Evolutionary conservation across 2,888 invertebrate species (phyloP), one percentile per base, ranked within the genome.

Genomic region (Phyllotreta cruciferae): DNA sequence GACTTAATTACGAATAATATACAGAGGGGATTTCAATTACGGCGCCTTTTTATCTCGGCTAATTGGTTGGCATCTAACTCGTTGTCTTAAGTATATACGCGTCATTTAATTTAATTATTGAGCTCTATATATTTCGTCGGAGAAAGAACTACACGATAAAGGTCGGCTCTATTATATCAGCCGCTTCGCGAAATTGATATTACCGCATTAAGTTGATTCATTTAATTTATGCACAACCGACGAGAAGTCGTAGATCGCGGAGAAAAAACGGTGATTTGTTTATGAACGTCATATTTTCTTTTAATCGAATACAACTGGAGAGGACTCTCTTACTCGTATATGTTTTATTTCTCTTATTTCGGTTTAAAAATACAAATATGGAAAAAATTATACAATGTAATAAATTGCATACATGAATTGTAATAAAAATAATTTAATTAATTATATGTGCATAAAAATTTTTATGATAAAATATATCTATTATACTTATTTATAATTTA

Each of bases 81-180:
- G 64, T 64, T 61, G 52, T 56, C 57, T 64, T 61, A 64, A 64
- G 56, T 64, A 56, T 61, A 57, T 53, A 64, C 56, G 61, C 56
- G 54, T 61, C 61, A 61, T 61, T 61, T 64, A 64, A 64, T 64
- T 64, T 64, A 64, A 64, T 64, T 61, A 64, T 64, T 34, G 57
- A 57, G 55, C 53, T 61, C 54, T 61, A 61, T 64, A 56, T 61
- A 61, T 53, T 41, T 53, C 41, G 39, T 37, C 24, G 24, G 44
- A 57, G 44, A n/a, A 41, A 57, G 45, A 39, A 52, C 8, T 53
- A 62, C 62, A 62, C n/a, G 42, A 52, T 44, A 62, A 34, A 52
- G 62, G 62, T 45, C 37, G 62, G 47, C 36, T 44, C 44, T 62
- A 50, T 38, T 61, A 50, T 37, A 52, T 52, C 13, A 11, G 52